Evolutionary conservation across 2,888 invertebrate species (phyloP).

Genomic region (Oscheius myriophilus): DNA sequence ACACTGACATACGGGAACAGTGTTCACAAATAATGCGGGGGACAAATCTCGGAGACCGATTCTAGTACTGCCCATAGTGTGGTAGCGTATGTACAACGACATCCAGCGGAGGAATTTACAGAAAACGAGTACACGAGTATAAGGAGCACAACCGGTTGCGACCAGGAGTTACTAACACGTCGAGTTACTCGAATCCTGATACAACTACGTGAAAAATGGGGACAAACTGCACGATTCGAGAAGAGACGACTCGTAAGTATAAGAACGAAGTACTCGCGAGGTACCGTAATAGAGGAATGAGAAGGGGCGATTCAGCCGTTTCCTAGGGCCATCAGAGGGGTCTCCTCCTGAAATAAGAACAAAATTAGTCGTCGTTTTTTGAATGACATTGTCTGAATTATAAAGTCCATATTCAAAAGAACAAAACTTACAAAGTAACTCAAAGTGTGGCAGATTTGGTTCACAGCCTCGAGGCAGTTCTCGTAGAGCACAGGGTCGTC

Average conservation of each 20-base stretch:
- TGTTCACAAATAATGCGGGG: slow-evolving; percentile 19
- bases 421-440: no score
- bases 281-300: no score
- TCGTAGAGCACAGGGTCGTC: no score
- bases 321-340: no score
- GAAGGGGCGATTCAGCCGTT: no score
- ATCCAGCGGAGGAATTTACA: slow-evolving; percentile 9
- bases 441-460: no score
- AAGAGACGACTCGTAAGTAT: slow-evolving; percentile 19
- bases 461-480: no score
- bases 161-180: slow-evolving; percentile 19
- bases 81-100: slow-evolving; percentile 26
- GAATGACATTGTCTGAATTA: no score
- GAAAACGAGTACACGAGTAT: slow-evolving; percentile 12
- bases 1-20: no score
- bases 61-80: slow-evolving; percentile 20
- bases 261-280: slow-evolving; percentile 13
- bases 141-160: slow-evolving; percentile 19
- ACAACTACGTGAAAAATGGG: slow-evolving; percentile 2
- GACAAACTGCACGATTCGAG: slow-evolving; percentile 15
- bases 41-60: slow-evolving; percentile 21
- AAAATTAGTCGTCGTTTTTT: no score
- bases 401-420: no score
- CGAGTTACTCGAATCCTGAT: slow-evolving; percentile 21
- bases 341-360: no score